phyloP scores from a whole-genome alignment of 2,888 invertebrate genomes.

The Drosophila meridiana region DNA sequence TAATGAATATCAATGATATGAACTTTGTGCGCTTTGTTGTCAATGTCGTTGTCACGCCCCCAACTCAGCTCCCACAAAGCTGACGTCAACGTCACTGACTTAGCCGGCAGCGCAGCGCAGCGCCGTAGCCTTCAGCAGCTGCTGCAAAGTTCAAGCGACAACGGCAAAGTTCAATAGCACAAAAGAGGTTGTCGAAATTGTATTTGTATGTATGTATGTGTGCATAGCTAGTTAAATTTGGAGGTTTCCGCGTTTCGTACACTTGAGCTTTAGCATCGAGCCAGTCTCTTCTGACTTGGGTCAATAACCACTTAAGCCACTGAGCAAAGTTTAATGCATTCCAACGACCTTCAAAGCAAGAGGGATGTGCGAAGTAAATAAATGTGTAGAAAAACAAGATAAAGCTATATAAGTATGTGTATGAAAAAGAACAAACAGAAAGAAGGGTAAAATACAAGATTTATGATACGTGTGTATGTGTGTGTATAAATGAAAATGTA shows the following conservation, averaged over 20 bases:
- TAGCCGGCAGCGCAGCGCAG: conserved; percentile 26
- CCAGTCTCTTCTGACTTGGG: conserved; percentile 11
- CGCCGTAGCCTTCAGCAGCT: conserved; percentile 36
- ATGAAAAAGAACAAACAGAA: neutral
- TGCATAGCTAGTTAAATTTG: conserved; percentile 23
- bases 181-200: conserved; percentile 46
- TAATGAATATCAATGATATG: conserved; percentile 31
- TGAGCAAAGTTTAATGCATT: conserved; percentile 6
- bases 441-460: neutral
- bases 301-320: conserved; percentile 13
- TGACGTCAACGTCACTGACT: conserved; percentile 47
- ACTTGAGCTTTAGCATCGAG: conserved; percentile 25
- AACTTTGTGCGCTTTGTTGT: conserved; percentile 28
- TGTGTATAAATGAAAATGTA: neutral
- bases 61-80: conserved; percentile 24
- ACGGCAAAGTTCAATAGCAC: conserved; percentile 70
- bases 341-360: conserved; percentile 50
- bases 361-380: neutral
- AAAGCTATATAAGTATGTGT: neutral
- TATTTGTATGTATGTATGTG: neutral
- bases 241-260: conserved; percentile 53
- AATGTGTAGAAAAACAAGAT: neutral
- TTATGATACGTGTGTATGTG: neutral
- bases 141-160: conserved; percentile 57
- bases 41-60: conserved; percentile 16